phyloP scores from a whole-genome alignment of 2,888 invertebrate species.

The Globia sparganii region DNA sequence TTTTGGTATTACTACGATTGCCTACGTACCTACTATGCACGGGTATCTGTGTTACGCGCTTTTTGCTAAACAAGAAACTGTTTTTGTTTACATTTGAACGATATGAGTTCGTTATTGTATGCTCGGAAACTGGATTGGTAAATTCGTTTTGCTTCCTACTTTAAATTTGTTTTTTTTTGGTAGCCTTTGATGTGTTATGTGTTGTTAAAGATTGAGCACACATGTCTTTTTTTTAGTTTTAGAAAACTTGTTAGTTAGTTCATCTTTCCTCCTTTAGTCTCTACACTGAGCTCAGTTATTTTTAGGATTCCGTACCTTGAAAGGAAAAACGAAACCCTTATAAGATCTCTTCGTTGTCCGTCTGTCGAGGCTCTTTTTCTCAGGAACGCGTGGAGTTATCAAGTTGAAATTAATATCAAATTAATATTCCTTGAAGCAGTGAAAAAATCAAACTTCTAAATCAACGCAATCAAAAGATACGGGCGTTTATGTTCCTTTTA shows the following conservation, averaged over 20 bases:
- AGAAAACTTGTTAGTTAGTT: neutral
- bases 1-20: slow-evolving; percentile 43
- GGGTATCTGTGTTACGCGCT: slow-evolving; percentile 34
- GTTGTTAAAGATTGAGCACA: slow-evolving; percentile 1
- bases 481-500: no score
- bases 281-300: neutral
- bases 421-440: no score
- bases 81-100: slow-evolving; percentile 45
- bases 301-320: no score
- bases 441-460: no score
- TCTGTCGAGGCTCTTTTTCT: no score
- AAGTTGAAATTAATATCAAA: no score
- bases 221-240: neutral
- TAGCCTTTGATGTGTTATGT: slow-evolving; percentile 22
- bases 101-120: slow-evolving; percentile 24
- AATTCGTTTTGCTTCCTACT: slow-evolving; percentile 31
- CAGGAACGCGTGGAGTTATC: no score
- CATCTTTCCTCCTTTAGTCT: no score
- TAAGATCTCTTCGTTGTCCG: no score
- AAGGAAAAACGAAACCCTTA: no score
- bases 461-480: no score
- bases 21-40: slow-evolving; percentile 6
- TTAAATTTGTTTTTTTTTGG: slow-evolving; percentile 15
- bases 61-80: slow-evolving; percentile 45
- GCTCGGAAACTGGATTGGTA: slow-evolving; percentile 19